These are phyloP conservation scores for Sphyrna mokarran DNA, from an alignment of 2,113 vertebrate species.

Conservation along the genomic window DNA sequence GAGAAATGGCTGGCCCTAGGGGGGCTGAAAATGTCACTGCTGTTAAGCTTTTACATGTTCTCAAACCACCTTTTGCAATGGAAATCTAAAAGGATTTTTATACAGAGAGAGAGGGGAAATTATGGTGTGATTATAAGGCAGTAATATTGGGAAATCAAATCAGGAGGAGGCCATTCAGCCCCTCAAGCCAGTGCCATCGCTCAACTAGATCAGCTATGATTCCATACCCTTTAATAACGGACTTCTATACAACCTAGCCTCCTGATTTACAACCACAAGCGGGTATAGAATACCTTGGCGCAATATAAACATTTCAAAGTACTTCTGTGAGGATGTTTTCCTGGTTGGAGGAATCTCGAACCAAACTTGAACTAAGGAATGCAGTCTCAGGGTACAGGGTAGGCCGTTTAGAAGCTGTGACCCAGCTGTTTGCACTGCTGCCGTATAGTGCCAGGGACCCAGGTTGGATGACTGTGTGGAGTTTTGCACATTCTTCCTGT, in stretches of 20 bases:
- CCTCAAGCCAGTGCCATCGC: not conserved
- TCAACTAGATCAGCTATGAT: not conserved
- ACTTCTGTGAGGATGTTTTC: too few species aligned
- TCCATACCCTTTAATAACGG: too few species aligned
- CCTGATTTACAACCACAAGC: not conserved
- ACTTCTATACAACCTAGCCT: not conserved
- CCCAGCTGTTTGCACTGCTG: too few species aligned
- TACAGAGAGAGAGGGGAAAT: not conserved
- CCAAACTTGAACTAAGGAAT: too few species aligned
- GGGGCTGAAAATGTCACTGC: not conserved
- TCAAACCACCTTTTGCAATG: not conserved
- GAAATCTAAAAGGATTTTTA: not conserved
- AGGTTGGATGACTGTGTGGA: too few species aligned
- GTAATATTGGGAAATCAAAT: not conserved
- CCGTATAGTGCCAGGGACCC: too few species aligned
- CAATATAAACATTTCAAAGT: not conserved
- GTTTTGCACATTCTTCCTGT: too few species aligned
- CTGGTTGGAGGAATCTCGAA: too few species aligned
- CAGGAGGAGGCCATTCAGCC: not conserved
- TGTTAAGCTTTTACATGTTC: not conserved
- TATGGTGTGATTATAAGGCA: not conserved
- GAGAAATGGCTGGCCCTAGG: not conserved
- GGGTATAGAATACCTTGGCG: not conserved
- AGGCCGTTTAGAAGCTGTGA: too few species aligned
- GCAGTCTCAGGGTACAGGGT: too few species aligned